Base-by-base conservation (phyloP, 2,888 invertebrate genomes). In the Pollenia angustigena region DNA sequence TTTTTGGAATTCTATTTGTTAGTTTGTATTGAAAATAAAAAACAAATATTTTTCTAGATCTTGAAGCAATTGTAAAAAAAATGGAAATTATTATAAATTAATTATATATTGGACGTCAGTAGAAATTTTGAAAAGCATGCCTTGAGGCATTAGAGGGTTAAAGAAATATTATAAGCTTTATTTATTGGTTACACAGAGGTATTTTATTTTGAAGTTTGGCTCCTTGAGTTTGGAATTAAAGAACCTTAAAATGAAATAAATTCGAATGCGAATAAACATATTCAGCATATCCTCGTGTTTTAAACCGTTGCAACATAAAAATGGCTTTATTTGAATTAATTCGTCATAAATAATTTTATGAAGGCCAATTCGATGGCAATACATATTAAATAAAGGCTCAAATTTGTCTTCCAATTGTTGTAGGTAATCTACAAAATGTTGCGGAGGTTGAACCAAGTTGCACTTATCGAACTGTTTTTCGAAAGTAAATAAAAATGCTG, bases 391-490 rank as follows among this genome's bases (percentile, higher is more conserved):
- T 68, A 50, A n/a, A n/a, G 11, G 9, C 32, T 52, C 32, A 40
- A 68, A 68, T 40, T 9, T 11, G 3, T 50, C 52, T 40, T 68
- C 50, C n/a, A 52, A n/a, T n/a, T 23, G 4, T 2, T 3, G 16
- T 11, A 71, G 10, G 10, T 71, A 71, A 16, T 58, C 48, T 11
- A 60, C 40, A 8, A 52, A 52, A 0, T 1, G 18, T 54, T 62
- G 69, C 1, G 72, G 72, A 9, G 58, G 78, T 11, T 72, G 12
- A 9, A 72, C 74, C 14, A 85, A 40, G 9, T 54, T 32, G 14
- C 80, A 78, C 40, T 75, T 81, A 12, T 60, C 66, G 46, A 58
- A 69, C 23, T 85, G 80, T n/a, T 69, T 81, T 75, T 85, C 80
- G 7, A 52, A 52, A 0, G 62, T 54, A 14, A 80, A 85, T 48